Evolutionary conservation across 2,888 invertebrate species (phyloP), one percentile per base, ranked within the genome.

Genomic region (Cerastis leucographa): DNA sequence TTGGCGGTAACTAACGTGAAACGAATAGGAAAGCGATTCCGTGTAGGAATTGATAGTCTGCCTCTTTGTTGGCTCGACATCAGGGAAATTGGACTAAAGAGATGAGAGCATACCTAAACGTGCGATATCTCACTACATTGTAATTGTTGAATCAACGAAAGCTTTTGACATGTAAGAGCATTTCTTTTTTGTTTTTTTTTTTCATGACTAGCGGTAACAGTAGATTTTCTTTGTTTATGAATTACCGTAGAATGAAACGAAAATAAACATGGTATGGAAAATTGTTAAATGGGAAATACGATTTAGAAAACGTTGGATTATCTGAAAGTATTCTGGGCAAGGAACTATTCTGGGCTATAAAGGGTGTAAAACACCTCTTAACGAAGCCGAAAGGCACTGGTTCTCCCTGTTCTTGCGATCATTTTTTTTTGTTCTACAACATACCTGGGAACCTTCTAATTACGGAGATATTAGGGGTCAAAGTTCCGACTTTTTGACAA

Each of bases 1-100:
- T 79, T 61, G 67, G 25, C 54, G 42, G 64, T 64, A 29, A 56
- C 29, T 51, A 76, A 85, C 87, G 87, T 86, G 87, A 65, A 64
- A 51, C 2, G 87, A 66, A 78, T 87, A 74, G 9, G 44, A 76
- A 76, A 76, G 66, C 56, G 22, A 84, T 84, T 88, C 82, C 86
- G 73, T 71, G n/a, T 73, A 66, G 71, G n/a, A 74, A 67, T 75
- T 46, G 42, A 64, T 22, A 5, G n/a, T 40, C 17, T 35, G 29
- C 11, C 14, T 51, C 40, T 56, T 75, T 71, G 61, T 85, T 84
- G 71, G 80, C 71, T 70, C 56, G 29, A 70, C 69, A 75, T 74
- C 86, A 78, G 79, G 61, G 74, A 85, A 82, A 85, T 76, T 75
- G 40, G 17, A 75, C 19, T 40, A 40, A 67, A 7, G 12, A 56